Evolutionary conservation across 1,140 invertebrate species (phyloP).

Genomic region (Drosophila sechellia): DNA sequence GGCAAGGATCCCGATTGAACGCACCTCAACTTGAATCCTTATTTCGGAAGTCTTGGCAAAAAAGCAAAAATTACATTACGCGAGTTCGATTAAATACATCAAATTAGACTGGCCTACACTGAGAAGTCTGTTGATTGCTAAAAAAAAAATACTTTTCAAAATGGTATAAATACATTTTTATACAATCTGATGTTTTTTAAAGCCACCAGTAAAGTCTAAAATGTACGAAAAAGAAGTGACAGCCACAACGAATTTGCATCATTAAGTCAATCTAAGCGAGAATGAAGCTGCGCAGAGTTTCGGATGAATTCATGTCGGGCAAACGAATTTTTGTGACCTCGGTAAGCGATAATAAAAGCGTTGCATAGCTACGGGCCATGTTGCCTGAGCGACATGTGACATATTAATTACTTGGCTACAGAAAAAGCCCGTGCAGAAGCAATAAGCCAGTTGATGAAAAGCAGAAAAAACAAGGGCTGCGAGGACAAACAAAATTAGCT

Average conservation of each 20-base stretch:
- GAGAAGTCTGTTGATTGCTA: no score
- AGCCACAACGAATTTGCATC: constrained; percentile 2
- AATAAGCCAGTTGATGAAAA: constrained; percentile 29
- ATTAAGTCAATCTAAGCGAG: constrained; percentile 11
- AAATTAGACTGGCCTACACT: no score
- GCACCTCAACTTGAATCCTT: neutral
- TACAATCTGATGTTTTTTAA: no score
- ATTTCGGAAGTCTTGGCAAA: neutral
- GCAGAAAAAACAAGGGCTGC: constrained; percentile 21
- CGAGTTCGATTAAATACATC: no score
- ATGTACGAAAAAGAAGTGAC: neutral
- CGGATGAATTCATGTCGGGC: neutral
- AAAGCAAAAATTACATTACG: no score
- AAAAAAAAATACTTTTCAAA: no score
- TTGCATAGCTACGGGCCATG: constrained; percentile 16
- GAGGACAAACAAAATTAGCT: constrained; percentile 6
- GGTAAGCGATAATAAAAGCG: constrained; percentile 5
- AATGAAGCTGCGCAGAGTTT: constrained; percentile 4
- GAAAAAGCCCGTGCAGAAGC: constrained; percentile 22
- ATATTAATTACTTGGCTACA: constrained; percentile 61
- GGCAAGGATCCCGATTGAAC: neutral
- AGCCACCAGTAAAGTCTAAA: no score
- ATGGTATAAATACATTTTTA: no score
- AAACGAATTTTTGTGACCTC: constrained; percentile 3
- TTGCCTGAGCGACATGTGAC: constrained; percentile 41